Evolutionary conservation across 2,113 vertebrate species (phyloP).

Genomic region (Alligator mississippiensis): DNA sequence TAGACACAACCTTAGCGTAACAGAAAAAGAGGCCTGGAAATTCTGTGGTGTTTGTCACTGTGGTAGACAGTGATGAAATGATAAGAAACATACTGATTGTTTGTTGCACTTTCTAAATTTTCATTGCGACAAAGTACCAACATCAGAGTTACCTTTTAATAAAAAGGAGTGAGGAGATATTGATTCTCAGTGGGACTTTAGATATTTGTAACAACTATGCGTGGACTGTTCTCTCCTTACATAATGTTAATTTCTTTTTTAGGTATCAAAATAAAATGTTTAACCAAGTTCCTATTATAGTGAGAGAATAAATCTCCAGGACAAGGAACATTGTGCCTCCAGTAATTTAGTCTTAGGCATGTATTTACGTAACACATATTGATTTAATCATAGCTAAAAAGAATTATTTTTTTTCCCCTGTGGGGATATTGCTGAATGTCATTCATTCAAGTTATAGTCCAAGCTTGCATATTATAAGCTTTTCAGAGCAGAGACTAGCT

Average conservation of each 20-base stretch:
- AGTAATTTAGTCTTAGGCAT: not conserved
- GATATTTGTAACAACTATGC: not conserved
- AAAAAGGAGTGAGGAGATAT: not conserved
- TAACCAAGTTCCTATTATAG: not conserved
- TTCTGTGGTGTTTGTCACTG: not conserved
- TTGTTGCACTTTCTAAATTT: constrained; percentile 7
- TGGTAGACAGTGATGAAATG: not conserved
- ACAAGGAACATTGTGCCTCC: not conserved
- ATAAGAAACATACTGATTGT: not conserved
- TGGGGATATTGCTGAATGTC: not conserved
- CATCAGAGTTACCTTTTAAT: constrained; percentile 24
- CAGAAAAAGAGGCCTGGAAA: no score
- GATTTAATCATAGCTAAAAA: not conserved
- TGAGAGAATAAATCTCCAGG: not conserved
- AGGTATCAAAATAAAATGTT: not conserved
- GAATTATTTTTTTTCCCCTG: not conserved
- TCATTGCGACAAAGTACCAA: not conserved
- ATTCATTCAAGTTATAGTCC: not conserved
- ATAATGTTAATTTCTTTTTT: constrained; percentile 11
- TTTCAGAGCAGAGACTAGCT: not conserved
- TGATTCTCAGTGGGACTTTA: not conserved
- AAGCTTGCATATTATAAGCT: not conserved
- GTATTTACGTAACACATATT: not conserved
- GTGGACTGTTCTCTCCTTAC: not conserved
- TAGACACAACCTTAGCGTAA: no score